A percentile compares a stretch with the other conserved stretches of the same genome.
phyloP scores from a whole-genome alignment of 2,888 invertebrate species.

The Drosophila antonietae region DNA sequence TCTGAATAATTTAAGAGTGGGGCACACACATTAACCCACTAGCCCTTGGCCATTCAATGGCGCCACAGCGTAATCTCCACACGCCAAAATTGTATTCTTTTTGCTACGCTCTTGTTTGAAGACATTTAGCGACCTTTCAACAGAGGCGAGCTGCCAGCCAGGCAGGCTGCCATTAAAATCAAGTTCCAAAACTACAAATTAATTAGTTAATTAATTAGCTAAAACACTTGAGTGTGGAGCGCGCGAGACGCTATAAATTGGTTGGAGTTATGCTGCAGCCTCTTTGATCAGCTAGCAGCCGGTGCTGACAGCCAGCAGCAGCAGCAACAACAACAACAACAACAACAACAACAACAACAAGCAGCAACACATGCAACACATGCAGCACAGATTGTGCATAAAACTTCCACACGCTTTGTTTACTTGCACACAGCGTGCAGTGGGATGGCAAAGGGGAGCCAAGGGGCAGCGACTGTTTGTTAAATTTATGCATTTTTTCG shows the following conservation, averaged over 20 bases:
- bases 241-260: slow-evolving; percentile 62
- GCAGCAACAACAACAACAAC: slow-evolving; percentile 55
- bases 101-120: neutral
- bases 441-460: neutral
- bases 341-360: slow-evolving; percentile 60
- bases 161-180: slow-evolving; percentile 78
- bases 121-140: slow-evolving; percentile 59
- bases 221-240: slow-evolving; percentile 71
- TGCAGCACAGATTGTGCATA: slow-evolving; percentile 76
- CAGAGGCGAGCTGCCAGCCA: slow-evolving; percentile 28
- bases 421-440: slow-evolving; percentile 37
- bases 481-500: slow-evolving; percentile 82
- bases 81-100: neutral
- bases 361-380: slow-evolving; percentile 47
- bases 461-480: slow-evolving; percentile 61
- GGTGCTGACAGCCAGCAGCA: slow-evolving; percentile 63
- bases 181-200: slow-evolving; percentile 78
- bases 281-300: slow-evolving; percentile 73
- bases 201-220: slow-evolving; percentile 81
- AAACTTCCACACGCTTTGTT: slow-evolving; percentile 67
- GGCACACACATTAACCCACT: slow-evolving; percentile 46
- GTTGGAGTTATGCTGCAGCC: slow-evolving; percentile 39
- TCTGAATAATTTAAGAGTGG: slow-evolving; percentile 1
- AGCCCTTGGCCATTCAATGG: slow-evolving; percentile 38
- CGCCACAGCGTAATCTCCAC: slow-evolving; percentile 26